Conservation (phyloP, 1,140 invertebrate species). For the Aphaenogaster floridana region DNA sequence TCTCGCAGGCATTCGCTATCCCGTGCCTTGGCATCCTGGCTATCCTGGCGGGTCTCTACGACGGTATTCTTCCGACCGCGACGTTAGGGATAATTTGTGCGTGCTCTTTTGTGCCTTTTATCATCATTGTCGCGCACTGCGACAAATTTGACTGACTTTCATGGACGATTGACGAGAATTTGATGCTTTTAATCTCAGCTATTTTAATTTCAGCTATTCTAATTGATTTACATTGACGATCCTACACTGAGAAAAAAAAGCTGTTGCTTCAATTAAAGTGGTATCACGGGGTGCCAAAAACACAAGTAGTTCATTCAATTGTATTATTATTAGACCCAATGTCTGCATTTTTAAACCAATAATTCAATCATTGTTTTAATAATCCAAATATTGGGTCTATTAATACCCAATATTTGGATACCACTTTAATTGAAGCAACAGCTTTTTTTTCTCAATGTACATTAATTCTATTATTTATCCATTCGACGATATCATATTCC, state of each 20-base stretch:
- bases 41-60: background rate
- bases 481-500: background rate
- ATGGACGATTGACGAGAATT: background rate
- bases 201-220: background rate
- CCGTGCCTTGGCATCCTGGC: background rate
- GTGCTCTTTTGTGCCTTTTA: background rate
- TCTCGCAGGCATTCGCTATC: slow-evolving; percentile 27
- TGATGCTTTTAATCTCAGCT: background rate
- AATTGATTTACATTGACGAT: background rate
- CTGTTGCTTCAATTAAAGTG: too few species aligned
- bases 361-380: too few species aligned
- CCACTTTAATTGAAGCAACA: too few species aligned
- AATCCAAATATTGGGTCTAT: too few species aligned
- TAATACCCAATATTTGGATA: too few species aligned
- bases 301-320: too few species aligned
- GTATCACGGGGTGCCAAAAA: too few species aligned
- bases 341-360: too few species aligned
- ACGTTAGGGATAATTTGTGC: slow-evolving; percentile 41
- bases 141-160: background rate
- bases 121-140: background rate
- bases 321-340: too few species aligned
- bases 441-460: too few species aligned
- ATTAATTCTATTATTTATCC: background rate
- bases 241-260: too few species aligned
- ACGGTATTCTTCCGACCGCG: slow-evolving; percentile 30